phyloP scores from a whole-genome alignment of 2,113 vertebrate genomes.

The Gulo gulo region DNA sequence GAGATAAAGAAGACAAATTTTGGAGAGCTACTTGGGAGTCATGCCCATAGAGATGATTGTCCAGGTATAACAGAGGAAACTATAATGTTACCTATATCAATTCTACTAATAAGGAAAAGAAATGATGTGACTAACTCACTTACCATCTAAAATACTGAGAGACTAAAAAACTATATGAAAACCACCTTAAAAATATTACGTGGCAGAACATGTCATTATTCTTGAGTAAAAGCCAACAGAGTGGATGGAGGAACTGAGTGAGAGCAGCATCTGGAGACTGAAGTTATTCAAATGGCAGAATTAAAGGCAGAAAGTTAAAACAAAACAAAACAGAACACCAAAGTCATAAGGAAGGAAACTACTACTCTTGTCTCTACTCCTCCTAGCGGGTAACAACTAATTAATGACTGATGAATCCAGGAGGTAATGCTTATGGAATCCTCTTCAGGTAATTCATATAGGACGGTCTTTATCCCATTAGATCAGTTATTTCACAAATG shows the following conservation, averaged over 20 bases:
- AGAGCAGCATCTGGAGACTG: not conserved
- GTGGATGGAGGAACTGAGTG: not conserved
- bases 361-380: not conserved
- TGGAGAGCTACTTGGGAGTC: not conserved
- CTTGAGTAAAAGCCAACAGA: not conserved
- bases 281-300: not conserved
- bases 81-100: not conserved
- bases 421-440: constrained; percentile 25
- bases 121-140: constrained; percentile 31
- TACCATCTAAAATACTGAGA: constrained; percentile 12
- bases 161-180: constrained; percentile 7
- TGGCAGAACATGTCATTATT: constrained; percentile 3
- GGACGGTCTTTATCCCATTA: constrained; percentile 25
- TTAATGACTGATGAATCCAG: not conserved
- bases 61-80: not conserved
- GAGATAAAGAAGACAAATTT: not conserved
- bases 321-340: not conserved
- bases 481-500: not conserved
- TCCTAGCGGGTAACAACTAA: not conserved
- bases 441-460: not conserved
- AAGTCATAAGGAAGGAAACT: not conserved
- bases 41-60: not conserved
- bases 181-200: constrained; percentile 25
- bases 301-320: constrained; percentile 3
- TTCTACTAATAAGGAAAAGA: not conserved